Conservation (phyloP, 1,140 invertebrate species). For the Sycophila sp. region DNA sequence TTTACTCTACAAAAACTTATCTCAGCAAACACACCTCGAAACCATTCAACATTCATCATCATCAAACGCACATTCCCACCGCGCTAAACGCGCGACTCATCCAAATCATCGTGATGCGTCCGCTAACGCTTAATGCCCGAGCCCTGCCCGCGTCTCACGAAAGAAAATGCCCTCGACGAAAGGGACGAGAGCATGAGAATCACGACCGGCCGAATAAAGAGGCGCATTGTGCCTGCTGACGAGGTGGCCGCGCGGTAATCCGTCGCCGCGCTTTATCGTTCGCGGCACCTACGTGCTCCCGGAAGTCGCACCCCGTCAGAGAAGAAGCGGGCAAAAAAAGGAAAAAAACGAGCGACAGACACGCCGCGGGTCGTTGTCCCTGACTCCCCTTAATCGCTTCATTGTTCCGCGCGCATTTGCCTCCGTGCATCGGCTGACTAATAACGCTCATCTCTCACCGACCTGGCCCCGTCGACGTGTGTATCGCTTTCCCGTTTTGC, state of each 20-base stretch:
- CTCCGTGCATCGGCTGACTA: slow-evolving; percentile 10
- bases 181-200: no score
- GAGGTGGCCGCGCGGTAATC: neutral
- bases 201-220: no score
- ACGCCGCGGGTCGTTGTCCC: slow-evolving; percentile 14
- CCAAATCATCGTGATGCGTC: no score
- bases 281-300: neutral
- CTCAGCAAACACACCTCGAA: no score
- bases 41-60: no score
- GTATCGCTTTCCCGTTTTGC: neutral
- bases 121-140: no score
- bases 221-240: neutral
- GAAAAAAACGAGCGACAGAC: neutral
- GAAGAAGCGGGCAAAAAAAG: neutral
- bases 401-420: slow-evolving; percentile 44
- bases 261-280: slow-evolving; percentile 19
- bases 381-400: slow-evolving; percentile 46
- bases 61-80: no score
- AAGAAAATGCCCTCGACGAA: no score
- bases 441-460: neutral
- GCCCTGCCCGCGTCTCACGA: no score
- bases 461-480: neutral
- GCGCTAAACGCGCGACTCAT: no score
- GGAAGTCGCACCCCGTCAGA: neutral
- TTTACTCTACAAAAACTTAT: no score